Evolutionary conservation across 2,888 invertebrate species (phyloP).

Genomic region (Andrena minutula): DNA sequence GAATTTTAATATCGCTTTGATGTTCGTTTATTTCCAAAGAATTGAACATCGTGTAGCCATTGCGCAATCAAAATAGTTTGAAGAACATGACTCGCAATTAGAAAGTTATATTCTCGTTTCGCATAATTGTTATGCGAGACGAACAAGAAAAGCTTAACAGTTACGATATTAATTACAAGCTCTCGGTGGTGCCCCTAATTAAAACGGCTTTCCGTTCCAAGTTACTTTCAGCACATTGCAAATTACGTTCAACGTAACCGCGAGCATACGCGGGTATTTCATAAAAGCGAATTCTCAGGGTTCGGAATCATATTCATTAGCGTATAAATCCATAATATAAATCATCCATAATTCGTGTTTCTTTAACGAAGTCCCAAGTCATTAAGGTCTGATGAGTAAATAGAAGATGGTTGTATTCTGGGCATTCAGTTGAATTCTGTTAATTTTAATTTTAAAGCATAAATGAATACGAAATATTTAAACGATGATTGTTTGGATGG

Average conservation of each 20-base stretch:
- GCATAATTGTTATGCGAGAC: conserved; percentile 34
- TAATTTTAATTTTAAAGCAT: too few relatives aligned
- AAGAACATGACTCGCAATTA: conserved; percentile 9
- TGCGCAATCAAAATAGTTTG: conserved; percentile 23
- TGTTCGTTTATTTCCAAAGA: conserved; percentile 4
- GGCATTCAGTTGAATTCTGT: too few relatives aligned
- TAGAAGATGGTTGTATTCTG: too few relatives aligned
- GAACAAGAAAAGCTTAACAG: conserved; percentile 1
- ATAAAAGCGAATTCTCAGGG: background rate
- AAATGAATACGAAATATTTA: too few relatives aligned
- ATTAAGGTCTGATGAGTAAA: background rate
- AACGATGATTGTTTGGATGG: too few relatives aligned
- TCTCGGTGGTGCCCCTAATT: conserved; percentile 26
- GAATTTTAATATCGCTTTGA: background rate
- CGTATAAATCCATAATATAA: too few relatives aligned
- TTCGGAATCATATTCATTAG: conserved; percentile 1
- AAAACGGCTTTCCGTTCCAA: conserved; percentile 5
- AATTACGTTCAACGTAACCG: conserved; percentile 10
- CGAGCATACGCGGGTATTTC: background rate
- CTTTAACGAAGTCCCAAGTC: background rate
- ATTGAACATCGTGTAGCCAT: background rate
- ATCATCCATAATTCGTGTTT: background rate
- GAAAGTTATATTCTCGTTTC: conserved; percentile 30
- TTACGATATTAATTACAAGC: conserved; percentile 50
- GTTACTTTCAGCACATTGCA: background rate